These are phyloP conservation scores for Apodemus sylvaticus DNA, from an alignment of 2,113 vertebrate genomes.

Conservation along the genomic window DNA sequence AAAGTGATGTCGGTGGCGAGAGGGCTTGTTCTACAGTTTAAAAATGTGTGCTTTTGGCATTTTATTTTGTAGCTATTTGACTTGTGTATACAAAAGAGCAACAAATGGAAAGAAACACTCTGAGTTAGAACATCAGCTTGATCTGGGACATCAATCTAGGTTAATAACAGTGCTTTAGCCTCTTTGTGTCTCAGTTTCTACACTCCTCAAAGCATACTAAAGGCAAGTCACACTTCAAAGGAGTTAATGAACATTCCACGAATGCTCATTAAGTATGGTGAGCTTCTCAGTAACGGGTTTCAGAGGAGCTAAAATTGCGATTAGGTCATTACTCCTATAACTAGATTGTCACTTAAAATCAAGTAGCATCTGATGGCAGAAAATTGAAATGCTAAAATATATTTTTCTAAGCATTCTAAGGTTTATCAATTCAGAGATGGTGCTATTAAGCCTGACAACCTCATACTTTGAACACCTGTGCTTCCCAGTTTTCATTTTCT, in stretches of 20 bases:
- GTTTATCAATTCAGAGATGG: constrained; percentile 46
- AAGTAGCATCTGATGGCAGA: constrained; percentile 44
- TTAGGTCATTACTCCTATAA: constrained; percentile 40
- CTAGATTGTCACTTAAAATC: constrained; percentile 46
- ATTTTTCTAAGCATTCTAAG: constrained; percentile 45
- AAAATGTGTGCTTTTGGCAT: neutral
- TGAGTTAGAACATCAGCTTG: neutral
- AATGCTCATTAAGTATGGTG: constrained; percentile 38
- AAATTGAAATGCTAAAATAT: constrained; percentile 59
- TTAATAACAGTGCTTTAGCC: neutral
- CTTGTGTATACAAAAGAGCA: neutral
- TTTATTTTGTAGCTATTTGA: constrained; percentile 5
- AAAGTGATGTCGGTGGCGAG: neutral
- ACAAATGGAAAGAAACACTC: neutral
- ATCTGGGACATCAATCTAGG: constrained; percentile 42
- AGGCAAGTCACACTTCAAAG: constrained; percentile 55
- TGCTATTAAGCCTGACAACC: constrained; percentile 18
- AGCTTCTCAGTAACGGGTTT: constrained; percentile 54
- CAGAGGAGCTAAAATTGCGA: constrained; percentile 34
- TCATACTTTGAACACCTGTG: constrained; percentile 61
- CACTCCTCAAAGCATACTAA: constrained; percentile 4
- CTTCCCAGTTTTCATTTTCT: constrained; percentile 43
- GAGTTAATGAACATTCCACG: constrained; percentile 37
- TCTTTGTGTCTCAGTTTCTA: constrained; percentile 39
- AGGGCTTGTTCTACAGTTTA: neutral